Percentiles rank a stretch among this genome's conserved stretches.
Conservation (phyloP, 1,140 invertebrate genomes). For the Brachionus rotundiformis region DNA sequence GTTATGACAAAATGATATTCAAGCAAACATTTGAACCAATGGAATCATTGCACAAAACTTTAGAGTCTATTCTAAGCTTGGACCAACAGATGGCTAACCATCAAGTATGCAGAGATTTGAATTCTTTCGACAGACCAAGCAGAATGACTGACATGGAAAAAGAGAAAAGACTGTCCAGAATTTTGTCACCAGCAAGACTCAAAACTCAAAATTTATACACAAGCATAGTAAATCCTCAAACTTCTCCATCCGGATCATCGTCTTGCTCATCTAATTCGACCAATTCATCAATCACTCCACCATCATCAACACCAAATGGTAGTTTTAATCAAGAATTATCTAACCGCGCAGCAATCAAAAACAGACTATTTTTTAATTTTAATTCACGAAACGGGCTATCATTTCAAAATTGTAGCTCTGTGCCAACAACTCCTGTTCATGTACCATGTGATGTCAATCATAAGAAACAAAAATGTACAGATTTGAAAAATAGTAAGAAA, state of each 20-base stretch:
- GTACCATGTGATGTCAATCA: not conserved
- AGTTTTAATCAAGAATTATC: not conserved
- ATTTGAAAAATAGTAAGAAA: not conserved
- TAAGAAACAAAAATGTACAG: not conserved
- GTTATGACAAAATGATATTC: conserved; percentile 48
- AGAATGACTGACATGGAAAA: not conserved
- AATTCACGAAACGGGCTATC: not conserved
- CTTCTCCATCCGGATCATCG: conserved; percentile 9
- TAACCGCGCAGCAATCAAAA: not conserved
- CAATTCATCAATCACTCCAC: not conserved
- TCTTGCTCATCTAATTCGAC: conserved; percentile 17
- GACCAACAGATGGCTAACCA: not conserved
- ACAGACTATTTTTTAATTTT: conserved; percentile 34
- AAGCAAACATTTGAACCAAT: conserved; percentile 16
- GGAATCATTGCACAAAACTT: conserved; percentile 42
- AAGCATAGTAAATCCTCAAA: not conserved
- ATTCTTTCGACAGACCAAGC: not conserved
- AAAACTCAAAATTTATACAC: not conserved
- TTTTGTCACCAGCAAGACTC: conserved; percentile 45
- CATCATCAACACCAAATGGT: not conserved
- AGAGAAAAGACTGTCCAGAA: conserved; percentile 41
- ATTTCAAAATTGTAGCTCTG: conserved; percentile 8
- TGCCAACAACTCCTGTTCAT: not conserved
- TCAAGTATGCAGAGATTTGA: not conserved
- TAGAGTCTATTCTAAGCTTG: conserved; percentile 28